Evolutionary conservation across 2,113 vertebrate genomes (phyloP).

Genomic region (Mastomys natalensis): DNA sequence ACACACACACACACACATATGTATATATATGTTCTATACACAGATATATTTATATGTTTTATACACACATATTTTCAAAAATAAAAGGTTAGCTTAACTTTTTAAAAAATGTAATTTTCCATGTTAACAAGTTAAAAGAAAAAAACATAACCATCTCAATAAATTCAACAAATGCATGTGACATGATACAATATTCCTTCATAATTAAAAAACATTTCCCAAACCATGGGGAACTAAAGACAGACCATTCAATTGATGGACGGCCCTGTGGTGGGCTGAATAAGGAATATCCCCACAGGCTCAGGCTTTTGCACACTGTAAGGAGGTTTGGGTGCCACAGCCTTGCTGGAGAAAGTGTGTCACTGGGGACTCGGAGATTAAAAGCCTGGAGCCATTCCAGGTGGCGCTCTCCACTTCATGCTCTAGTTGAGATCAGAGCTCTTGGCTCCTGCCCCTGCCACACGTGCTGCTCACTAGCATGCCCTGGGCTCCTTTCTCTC

Average conservation of each 20-base stretch:
- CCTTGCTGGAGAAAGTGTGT: background rate
- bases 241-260: background rate
- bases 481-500: background rate
- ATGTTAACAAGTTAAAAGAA: background rate
- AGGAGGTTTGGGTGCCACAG: background rate
- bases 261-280: background rate
- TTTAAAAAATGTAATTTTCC: background rate
- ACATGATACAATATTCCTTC: background rate
- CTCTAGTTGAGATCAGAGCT: background rate
- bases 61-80: background rate
- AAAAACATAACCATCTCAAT: background rate
- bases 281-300: background rate
- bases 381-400: background rate
- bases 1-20: background rate
- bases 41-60: background rate
- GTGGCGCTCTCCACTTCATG: background rate
- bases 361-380: background rate
- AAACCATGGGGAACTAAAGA: background rate
- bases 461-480: background rate
- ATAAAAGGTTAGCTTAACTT: background rate
- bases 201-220: background rate
- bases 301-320: background rate
- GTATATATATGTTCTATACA: too few relatives aligned
- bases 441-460: background rate
- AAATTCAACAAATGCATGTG: constrained; percentile 9